Conservation (phyloP, 2,113 vertebrate genomes). For the Mobula birostris region DNA sequence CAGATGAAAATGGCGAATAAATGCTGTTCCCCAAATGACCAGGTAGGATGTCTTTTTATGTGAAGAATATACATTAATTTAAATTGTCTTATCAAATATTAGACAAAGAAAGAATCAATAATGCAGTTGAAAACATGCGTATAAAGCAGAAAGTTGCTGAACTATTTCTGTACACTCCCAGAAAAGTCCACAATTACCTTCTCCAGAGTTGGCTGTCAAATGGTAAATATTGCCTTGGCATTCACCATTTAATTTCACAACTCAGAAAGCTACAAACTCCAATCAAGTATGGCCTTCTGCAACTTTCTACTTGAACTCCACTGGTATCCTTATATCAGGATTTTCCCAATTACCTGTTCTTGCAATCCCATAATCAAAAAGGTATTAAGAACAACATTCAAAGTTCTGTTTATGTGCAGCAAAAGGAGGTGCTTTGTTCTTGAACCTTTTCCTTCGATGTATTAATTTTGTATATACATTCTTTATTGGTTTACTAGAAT, state of each 20-base stretch:
- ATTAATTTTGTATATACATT: background rate
- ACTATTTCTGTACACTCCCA: background rate
- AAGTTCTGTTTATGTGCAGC: background rate
- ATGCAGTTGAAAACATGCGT: background rate
- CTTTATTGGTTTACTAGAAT: background rate
- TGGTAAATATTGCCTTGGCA: background rate
- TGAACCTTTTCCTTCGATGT: background rate
- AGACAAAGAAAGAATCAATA: background rate
- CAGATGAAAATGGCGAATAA: slow-evolving; percentile 82
- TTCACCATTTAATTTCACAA: background rate
- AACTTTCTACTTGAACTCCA: background rate
- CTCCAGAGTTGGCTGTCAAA: background rate
- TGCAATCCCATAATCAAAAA: background rate
- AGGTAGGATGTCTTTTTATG: slow-evolving; percentile 58
- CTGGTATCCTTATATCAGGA: background rate
- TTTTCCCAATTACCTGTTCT: background rate
- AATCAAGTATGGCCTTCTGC: no score
- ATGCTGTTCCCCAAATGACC: slow-evolving; percentile 71
- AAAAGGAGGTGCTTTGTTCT: background rate
- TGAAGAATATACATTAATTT: background rate
- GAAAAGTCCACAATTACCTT: background rate
- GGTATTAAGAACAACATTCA: background rate
- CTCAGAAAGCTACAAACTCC: background rate
- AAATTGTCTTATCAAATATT: background rate
- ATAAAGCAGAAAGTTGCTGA: background rate